Evolutionary conservation across 2,113 vertebrate species (phyloP), one percentile per base, ranked within the genome.

Genomic region (Pachycephala philippinensis): DNA sequence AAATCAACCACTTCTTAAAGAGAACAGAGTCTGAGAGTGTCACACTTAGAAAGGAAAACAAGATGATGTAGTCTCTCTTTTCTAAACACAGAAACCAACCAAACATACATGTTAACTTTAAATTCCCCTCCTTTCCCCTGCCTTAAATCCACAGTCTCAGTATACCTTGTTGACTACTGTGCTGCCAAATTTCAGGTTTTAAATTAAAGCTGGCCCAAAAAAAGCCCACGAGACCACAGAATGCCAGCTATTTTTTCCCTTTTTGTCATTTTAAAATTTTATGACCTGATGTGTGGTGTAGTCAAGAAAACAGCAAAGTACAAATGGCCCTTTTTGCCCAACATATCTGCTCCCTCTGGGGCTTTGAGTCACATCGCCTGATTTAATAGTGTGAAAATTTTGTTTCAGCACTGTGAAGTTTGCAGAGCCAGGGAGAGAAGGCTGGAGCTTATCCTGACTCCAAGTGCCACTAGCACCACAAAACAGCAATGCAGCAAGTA

Each of bases 171-270:
- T 93, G 82, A 91, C 71, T 80, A 84, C 84, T 54, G 57, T 9
- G 10, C 47, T 90, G 93, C 60, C 91, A 96, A 77, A 81, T 78
- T 72, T 78, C 53, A 94, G 71, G 83, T 91, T 95, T 89, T 63
- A 97, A 95, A 93, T 92, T 84, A 93, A 94, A 96, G 69, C 59
- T 93, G 87, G 11, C 79, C 84, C 68, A 50, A 88, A 94, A 93
- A 91, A 87, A 94, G 11, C 64, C 70, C 61, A 49, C 1, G 30
- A 96, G 92, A 91, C 74, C 84, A 84, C 71, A 95, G 59, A 96
- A 87, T 13, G 7, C 57, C 52, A 91, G 52, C 44, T 89, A 69
- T 87, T 81, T 95, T 83, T 81, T 60, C 65, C 42, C 31, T 72
- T 89, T 93, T 97, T 96, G 84, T 94, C 82, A 74, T 86, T 80